Evolutionary conservation across 2,888 invertebrate species (phyloP), one percentile per base, ranked within the genome.

Genomic region (Trichopoda pennipes): DNA sequence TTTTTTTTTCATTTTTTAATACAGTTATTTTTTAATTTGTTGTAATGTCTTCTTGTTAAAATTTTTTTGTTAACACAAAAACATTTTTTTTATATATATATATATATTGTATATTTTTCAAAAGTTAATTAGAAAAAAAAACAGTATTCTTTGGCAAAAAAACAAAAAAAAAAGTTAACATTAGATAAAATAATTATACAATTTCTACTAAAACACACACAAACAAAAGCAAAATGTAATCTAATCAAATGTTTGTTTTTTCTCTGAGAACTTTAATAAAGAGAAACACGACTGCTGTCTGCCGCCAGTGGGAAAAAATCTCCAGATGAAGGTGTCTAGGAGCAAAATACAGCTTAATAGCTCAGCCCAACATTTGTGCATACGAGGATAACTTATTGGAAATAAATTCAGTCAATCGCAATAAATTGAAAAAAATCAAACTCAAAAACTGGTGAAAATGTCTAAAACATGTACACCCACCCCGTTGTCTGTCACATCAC

Each of bases 181-280:
- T 55, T 55, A 68, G 68, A 55, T 61, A 53, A 19, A 75, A 66
- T 44, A 74, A 49, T 69, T 73, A 60, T 32, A 58, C 44, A 69
- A 47, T 9, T 19, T 64, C 21, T 64, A 74, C 63, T 73, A 44
- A 28, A 55, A 51, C 55, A 80, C 63, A 72, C 49, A 60, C 21
- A 60, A 42, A 76, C 23, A 58, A 56, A 72, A 61, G 16, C 23
- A 17, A 72, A 60, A 64, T 63, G 55, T 68, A 82, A 81, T 74
- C 74, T 82, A 82, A 82, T 82, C 14, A 66, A 68, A 74, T 82
- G 77, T 82, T 79, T 79, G 79, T 82, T 82, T 82, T 79, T 82
- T 79, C 75, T 76, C 78, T 79, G 82, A 79, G 82, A 79, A 72
- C 76, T 72, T 63, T 68, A 68, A 60, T 66, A n/a, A 66, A 72